A percentile compares a stretch with the other conserved stretches of the same genome.
Conservation (phyloP, 2,797 vertebrate genomes). For the Muscicapa striata region DNA sequence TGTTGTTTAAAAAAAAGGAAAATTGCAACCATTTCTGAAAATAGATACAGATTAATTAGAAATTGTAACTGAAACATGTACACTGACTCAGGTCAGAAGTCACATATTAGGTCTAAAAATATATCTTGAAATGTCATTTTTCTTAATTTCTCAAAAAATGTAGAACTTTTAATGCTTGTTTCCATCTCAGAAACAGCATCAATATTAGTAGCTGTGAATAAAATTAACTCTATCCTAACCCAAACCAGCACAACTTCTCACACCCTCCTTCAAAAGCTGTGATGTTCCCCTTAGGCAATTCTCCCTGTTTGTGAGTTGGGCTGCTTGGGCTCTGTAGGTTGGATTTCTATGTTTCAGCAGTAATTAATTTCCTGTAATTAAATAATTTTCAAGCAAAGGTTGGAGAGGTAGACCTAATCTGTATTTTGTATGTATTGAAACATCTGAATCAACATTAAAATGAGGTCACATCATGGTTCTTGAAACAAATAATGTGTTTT, state of each 20-base stretch:
- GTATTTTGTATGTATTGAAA: not conserved
- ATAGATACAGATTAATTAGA: not conserved
- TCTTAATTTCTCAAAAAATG: not conserved
- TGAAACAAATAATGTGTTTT: not conserved
- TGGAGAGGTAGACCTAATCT: not conserved
- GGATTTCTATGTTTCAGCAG: not conserved
- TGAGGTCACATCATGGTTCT: not conserved
- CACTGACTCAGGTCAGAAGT: not conserved
- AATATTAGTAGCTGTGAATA: not conserved
- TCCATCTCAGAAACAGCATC: not conserved
- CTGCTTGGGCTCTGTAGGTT: not conserved
- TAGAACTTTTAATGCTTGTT: not conserved
- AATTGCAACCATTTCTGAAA: not conserved
- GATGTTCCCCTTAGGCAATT: not conserved
- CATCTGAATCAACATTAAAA: not conserved
- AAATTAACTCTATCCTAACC: not conserved
- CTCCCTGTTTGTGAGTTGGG: not conserved
- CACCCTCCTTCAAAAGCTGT: not conserved
- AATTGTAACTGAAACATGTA: not conserved
- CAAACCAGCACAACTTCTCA: not conserved
- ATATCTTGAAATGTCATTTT: not conserved
- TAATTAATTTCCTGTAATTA: not conserved
- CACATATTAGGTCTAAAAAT: not conserved
- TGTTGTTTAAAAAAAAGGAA: not conserved
- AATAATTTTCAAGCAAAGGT: not conserved